Evolutionary conservation across 1,140 invertebrate species (phyloP), one percentile per base, ranked within the genome.

Genomic region (Drosophila tani): DNA sequence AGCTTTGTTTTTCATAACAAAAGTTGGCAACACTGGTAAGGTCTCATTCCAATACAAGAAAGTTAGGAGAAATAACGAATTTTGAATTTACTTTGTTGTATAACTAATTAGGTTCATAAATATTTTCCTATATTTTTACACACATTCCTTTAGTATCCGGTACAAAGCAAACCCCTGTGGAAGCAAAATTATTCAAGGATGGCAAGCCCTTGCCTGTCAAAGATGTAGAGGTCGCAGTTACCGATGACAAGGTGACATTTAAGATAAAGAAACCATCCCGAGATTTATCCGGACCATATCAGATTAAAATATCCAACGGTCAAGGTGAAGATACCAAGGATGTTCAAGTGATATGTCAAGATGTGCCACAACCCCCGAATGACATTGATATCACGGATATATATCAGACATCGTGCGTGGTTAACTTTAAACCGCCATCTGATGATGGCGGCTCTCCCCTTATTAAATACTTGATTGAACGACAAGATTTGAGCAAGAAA

Each of bases 381-480:
- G 97, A 98, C 76, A 95, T 99, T 19, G 96, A 98, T 82, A 97
- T 99, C 1, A 95, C 95, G 2, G 98, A 99, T 75, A 94, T 99
- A 1, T 99, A 97, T 93, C 96, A 98, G 82, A 97, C 97, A 65
- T 97, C 97, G 17, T 99, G 98, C 93, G 95, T 97, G 32, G 95
- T 99, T 0, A 94, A 95, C 21, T 99, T 99, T 97, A 98, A 99
- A 81, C 94, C 96, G 62, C 97, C 98, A 0, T 95, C 96, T 84
- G 98, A 99, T 91, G 97, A 99, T 92, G 99, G 99, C 91, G 98
- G 98, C 50, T 94, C 96, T 56, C 97, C 98, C 4, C 95, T 99
- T 50, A 94, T 95, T 4, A 97, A 99, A 93, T 99, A 99, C 91
- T 93, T 98, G 14, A 96, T 99, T 80, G 99, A 99, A 94, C 95